Percentiles rank a stretch among this genome's conserved stretches.
Evolutionary conservation across 1,140 invertebrate species (phyloP).

Genomic region (Plectrocnemia conspersa): DNA sequence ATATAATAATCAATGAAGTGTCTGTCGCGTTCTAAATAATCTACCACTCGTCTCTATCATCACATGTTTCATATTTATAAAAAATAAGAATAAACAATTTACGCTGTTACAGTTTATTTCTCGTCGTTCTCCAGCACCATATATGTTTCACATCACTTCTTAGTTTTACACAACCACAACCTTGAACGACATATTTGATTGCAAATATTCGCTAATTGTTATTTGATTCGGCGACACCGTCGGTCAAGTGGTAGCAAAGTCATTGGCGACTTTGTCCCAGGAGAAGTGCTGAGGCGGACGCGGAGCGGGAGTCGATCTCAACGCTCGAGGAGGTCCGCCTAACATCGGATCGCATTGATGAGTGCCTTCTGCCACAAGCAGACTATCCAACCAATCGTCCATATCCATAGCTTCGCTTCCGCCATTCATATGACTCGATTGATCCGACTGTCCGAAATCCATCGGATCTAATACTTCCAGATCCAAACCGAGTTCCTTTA

Average conservation of each 20-base stretch:
- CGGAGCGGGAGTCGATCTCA: constrained; percentile 42
- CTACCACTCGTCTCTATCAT: background rate
- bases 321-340: constrained; percentile 42
- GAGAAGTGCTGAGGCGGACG: constrained; percentile 44
- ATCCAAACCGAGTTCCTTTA: constrained; percentile 45
- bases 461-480: constrained; percentile 37
- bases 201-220: constrained; percentile 9
- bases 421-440: constrained; percentile 35
- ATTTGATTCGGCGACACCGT: constrained; percentile 14
- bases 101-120: background rate
- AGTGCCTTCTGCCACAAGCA: constrained; percentile 42
- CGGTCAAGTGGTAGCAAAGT: constrained; percentile 50
- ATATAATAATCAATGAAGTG: constrained; percentile 15
- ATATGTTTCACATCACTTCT: constrained; percentile 13
- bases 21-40: background rate
- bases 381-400: constrained; percentile 44
- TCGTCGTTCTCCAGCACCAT: constrained; percentile 13
- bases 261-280: constrained; percentile 48
- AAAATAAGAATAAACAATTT: too few relatives aligned
- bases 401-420: constrained; percentile 45
- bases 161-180: constrained; percentile 18
- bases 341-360: constrained; percentile 49
- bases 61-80: too few relatives aligned
- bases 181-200: constrained; percentile 10
- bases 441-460: constrained; percentile 30